Evolutionary conservation across 1,140 invertebrate genomes (phyloP), one percentile per base, ranked within the genome.

Genomic region (Lucilia cuprina): DNA sequence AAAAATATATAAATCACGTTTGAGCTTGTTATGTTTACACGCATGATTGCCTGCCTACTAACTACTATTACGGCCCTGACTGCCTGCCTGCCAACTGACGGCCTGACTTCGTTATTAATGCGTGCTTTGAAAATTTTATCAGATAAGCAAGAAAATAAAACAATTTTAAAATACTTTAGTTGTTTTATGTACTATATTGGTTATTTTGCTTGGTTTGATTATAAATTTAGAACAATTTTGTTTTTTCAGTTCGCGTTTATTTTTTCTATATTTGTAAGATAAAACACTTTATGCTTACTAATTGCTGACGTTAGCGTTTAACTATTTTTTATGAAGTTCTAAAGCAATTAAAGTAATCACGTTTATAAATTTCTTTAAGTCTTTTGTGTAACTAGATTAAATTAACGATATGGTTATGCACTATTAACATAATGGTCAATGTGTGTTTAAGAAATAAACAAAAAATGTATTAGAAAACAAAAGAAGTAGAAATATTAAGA

Each of bases 81-180:
- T 30, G 25, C 25, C 25, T 60, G 55, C 5, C 55, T 14, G 14
- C 55, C 55, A 30, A 30, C 3, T 7, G 5, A 17, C 2, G 7
- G 13, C 14, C 14, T 60, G 14, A n/a, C 13, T 60, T n/a, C 35
- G 14, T 47, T 78, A 41, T 75, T 75, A 25, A 19, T 78, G 75
- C 34, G 75, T 78, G 75, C 75, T 19, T 78, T 78, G 75, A n/a
- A 78, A 41, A 78, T 78, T 78, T 78, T 78, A 78, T 78, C 75
- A 78, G 75, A 78, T 78, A 17, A 47, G 19, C 17, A 60, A 7
- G 7, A 17, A 60, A 60, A 60, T 41, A 41, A 41, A 41, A 41
- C 10, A 41, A 8, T 41, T 7, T 41, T 5, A 30, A 30, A 30
- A 30, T 30, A 3, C 41, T 7, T 41, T 41, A 41, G 5, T 8